These are phyloP conservation scores for Rhagophthalmus giganteus DNA, from an alignment of 2,888 invertebrate genomes.

Conservation along the genomic window DNA sequence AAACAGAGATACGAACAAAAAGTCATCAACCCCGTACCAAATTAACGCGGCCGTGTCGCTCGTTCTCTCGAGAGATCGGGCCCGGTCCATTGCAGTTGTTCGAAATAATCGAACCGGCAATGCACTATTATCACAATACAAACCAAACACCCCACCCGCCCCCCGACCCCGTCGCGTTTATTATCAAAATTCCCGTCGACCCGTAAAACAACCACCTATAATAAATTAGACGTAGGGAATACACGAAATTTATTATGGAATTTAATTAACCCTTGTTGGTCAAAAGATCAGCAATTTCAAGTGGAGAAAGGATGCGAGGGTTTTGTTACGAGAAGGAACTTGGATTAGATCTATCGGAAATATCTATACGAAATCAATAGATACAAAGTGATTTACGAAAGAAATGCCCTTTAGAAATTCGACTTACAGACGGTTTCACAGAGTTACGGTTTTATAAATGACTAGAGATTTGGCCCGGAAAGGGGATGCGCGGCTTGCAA, in stretches of 20 bases:
- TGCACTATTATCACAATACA: slow-evolving; percentile 6
- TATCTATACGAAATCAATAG: not conserved
- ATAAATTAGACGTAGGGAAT: not conserved
- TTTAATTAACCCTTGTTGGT: not conserved
- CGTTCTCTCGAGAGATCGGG: slow-evolving; percentile 28
- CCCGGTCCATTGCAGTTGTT: slow-evolving; percentile 26
- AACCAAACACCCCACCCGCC: not conserved
- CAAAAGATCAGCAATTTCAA: not conserved
- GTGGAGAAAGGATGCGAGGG: not conserved
- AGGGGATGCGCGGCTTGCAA: not conserved
- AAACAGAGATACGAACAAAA: slow-evolving; percentile 32
- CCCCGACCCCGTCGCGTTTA: too few relatives aligned
- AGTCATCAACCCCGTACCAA: slow-evolving; percentile 32
- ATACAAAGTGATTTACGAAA: not conserved
- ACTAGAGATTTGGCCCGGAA: slow-evolving; percentile 1
- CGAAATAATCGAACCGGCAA: slow-evolving; percentile 24
- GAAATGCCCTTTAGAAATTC: not conserved
- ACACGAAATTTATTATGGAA: not conserved
- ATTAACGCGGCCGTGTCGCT: slow-evolving; percentile 30
- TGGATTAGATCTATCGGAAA: not conserved
- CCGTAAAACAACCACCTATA: not conserved
- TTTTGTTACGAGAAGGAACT: not conserved
- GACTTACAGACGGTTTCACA: not conserved
- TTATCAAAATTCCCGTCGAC: not conserved
- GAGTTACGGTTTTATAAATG: slow-evolving; percentile 5